Conservation (phyloP, 2,113 vertebrate genomes). For the Zapus hudsonius region DNA sequence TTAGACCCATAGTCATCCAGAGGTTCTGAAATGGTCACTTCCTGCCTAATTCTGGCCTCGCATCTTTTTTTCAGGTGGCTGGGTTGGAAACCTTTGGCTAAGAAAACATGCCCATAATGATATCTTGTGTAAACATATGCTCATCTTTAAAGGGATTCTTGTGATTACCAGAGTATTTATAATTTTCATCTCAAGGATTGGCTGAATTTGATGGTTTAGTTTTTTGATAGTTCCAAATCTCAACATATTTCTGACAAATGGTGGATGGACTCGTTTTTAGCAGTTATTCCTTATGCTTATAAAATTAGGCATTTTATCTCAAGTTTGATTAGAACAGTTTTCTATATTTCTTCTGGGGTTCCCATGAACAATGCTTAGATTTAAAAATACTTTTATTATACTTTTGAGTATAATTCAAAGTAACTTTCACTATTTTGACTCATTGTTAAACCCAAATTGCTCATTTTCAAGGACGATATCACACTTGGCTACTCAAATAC, state of each 20-base stretch:
- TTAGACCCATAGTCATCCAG: constrained; percentile 49
- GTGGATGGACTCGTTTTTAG: constrained; percentile 13
- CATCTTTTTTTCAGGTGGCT: constrained; percentile 59
- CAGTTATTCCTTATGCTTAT: background rate
- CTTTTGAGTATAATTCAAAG: background rate
- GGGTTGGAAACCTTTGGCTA: constrained; percentile 53
- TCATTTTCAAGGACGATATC: background rate
- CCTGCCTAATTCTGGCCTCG: constrained; percentile 69
- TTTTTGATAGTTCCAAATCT: constrained; percentile 69
- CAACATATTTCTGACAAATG: constrained; percentile 60
- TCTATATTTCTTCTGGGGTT: background rate
- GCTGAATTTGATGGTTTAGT: constrained; percentile 65
- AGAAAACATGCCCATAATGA: constrained; percentile 51
- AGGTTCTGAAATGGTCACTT: constrained; percentile 76
- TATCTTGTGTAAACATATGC: constrained; percentile 75
- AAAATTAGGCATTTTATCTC: constrained; percentile 52
- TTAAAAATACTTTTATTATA: background rate
- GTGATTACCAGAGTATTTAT: constrained; percentile 70
- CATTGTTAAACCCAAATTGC: constrained; percentile 49
- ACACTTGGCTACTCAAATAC: background rate
- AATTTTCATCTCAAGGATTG: constrained; percentile 64
- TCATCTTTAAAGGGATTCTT: constrained; percentile 72
- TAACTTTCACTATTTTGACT: constrained; percentile 36
- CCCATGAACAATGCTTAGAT: constrained; percentile 21
- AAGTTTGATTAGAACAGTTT: constrained; percentile 45